These are phyloP conservation scores for Dermatemys mawii DNA, from an alignment of 2,113 vertebrate genomes.

Conservation along the genomic window DNA sequence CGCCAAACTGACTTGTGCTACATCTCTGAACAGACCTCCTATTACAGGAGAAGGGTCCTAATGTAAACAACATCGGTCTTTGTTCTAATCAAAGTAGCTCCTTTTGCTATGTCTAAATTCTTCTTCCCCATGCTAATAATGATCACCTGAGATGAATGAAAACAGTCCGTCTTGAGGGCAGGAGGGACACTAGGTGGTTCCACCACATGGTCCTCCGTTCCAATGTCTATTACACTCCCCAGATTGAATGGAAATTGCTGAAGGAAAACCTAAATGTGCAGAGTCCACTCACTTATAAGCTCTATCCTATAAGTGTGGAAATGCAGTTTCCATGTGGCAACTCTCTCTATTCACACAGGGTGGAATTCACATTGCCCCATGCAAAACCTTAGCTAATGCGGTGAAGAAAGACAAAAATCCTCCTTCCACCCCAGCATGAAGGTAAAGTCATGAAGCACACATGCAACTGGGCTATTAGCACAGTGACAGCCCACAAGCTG, in stretches of 20 bases:
- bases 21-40: not conserved
- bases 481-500: not conserved
- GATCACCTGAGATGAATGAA: not conserved
- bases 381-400: not conserved
- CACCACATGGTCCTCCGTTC: not conserved
- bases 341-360: not conserved
- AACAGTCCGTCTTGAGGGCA: not conserved
- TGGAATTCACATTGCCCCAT: not conserved
- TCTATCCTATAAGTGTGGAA: not conserved
- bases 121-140: not conserved
- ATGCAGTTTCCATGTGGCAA: not conserved
- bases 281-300: not conserved
- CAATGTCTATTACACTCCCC: not conserved
- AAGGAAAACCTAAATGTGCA: not conserved
- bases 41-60: not conserved
- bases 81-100: not conserved
- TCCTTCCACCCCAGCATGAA: not conserved
- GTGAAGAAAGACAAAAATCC: not conserved
- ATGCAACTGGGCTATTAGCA: not conserved
- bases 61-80: not conserved
- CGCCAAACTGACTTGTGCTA: not conserved
- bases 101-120: not conserved
- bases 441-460: not conserved
- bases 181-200: not conserved
- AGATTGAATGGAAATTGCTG: not conserved